A percentile compares a stretch with the other conserved stretches of the same genome.
These are phyloP conservation scores for Tricholauxania praeusta DNA, from an alignment of 2,888 invertebrate species.

Conservation along the genomic window DNA sequence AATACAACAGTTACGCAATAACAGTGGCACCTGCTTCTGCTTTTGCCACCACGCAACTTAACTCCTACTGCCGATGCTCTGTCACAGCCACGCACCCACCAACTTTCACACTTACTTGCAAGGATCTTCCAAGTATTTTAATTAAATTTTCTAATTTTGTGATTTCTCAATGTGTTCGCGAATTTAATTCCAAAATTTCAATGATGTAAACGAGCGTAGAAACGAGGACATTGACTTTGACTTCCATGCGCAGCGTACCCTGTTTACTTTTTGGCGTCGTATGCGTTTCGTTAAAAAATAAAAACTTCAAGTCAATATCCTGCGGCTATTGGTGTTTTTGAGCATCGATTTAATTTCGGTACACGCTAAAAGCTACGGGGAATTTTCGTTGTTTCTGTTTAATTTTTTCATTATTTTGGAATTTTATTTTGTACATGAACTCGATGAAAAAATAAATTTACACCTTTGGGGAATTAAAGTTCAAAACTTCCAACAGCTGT, in stretches of 20 bases:
- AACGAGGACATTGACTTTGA: too few species aligned
- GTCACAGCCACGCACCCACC: slow-evolving; percentile 21
- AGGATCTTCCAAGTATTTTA: slow-evolving; percentile 41
- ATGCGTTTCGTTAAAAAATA: background rate
- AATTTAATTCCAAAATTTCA: slow-evolving; percentile 18
- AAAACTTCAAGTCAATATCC: slow-evolving; percentile 45
- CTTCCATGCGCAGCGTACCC: background rate
- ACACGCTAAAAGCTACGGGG: too few species aligned
- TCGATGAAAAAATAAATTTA: too few species aligned
- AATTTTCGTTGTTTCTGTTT: too few species aligned
- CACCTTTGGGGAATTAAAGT: too few species aligned
- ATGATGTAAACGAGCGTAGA: background rate
- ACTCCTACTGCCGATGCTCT: slow-evolving; percentile 13
- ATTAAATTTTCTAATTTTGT: slow-evolving; percentile 47
- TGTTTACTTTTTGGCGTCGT: background rate
- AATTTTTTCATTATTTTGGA: too few species aligned
- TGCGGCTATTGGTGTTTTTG: slow-evolving; percentile 47
- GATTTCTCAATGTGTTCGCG: slow-evolving; percentile 2
- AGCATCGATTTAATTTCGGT: background rate
- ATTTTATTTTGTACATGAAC: too few species aligned
- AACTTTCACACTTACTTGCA: slow-evolving; percentile 33
- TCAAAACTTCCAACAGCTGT: too few species aligned
- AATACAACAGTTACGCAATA: background rate
- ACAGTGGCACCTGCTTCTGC: slow-evolving; percentile 11
- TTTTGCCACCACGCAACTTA: background rate